Percentiles rank a stretch among this genome's conserved stretches.
phyloP scores from a whole-genome alignment of 2,888 invertebrate genomes.

The Stramonita haemastoma region DNA sequence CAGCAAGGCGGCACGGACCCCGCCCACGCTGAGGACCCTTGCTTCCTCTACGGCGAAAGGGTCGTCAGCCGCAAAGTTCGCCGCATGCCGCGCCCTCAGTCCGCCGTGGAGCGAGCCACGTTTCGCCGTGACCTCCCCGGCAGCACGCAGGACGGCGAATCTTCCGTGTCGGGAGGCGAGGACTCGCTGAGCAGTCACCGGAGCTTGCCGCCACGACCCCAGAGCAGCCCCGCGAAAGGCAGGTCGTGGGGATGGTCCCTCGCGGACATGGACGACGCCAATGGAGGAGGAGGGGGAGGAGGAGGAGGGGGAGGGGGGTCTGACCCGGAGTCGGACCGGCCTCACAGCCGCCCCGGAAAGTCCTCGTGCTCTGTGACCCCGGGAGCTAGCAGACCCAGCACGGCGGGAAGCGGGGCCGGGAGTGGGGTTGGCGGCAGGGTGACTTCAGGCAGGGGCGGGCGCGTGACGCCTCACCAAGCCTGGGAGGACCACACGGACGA shows the following conservation, averaged over 20 bases:
- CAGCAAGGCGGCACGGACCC: constrained; percentile 49
- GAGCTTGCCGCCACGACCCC: constrained; percentile 52
- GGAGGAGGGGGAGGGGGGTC: not conserved
- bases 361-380: not conserved
- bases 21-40: constrained; percentile 56
- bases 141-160: constrained; percentile 45
- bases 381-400: not conserved
- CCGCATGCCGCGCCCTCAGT: constrained; percentile 59
- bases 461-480: constrained; percentile 53
- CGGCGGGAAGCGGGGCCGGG: not conserved
- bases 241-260: constrained; percentile 33
- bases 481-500: constrained; percentile 64
- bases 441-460: too few relatives aligned
- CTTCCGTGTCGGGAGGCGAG: constrained; percentile 15
- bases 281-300: not conserved
- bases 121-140: constrained; percentile 52
- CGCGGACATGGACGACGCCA: constrained; percentile 1
- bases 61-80: constrained; percentile 66
- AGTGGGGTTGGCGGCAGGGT: constrained; percentile 55
- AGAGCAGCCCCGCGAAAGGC: constrained; percentile 59
- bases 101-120: constrained; percentile 54
- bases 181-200: not conserved
- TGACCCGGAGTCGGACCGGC: not conserved
- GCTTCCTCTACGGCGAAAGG: constrained; percentile 72
- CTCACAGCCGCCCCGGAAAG: not conserved